Evolutionary conservation across 1,140 invertebrate species (phyloP), one percentile per base, ranked within the genome.

Genomic region (Periplaneta americana): DNA sequence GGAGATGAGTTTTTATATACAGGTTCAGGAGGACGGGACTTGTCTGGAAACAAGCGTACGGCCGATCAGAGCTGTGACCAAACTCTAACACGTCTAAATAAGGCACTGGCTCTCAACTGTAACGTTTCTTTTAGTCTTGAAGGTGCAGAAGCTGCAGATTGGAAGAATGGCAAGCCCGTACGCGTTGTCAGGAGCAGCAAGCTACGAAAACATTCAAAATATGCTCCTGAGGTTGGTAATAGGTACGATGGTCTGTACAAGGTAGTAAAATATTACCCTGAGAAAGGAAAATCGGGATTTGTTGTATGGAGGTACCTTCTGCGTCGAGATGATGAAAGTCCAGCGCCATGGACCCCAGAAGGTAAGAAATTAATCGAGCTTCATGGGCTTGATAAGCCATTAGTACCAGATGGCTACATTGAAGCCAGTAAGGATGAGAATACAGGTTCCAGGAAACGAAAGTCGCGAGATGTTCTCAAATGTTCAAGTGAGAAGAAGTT

Each of bases 1-100:
- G 96, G 96, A 0, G 92, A 95, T 35, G 93, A 95, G 85, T 96
- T 98, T 86, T 91, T 92, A 1, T 97, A 97, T 85, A 97, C 95
- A 5, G 96, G 95, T 35, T 95, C 94, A 85, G 96, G 96, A 22
- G 96, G 96, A 0, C 87, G 95, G 77, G 94, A 97, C 87, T 89
- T 96, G 8, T 94, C 93, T 31, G 93, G 95, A n/a, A 96, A 96
- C 86, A 96, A 96, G 86, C 89, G 96, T 78, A 95, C 94, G 10
- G 93, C 93, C 8, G 92, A 91, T 83, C 96, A 97, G 86, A 95
- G 94, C 82, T 94, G 92, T 87, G 95, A 97, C 86, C 96, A 97
- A 85, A 91, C 88, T 34, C 89, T 97, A 10, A 96, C 93, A 1
- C 88, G 93, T 81, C 93, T 93, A 88, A 97, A 97, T 87, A 94